A percentile compares a stretch with the other conserved stretches of the same genome.
phyloP scores from a whole-genome alignment of 2,797 vertebrate genomes.

The Spinus pinus region DNA sequence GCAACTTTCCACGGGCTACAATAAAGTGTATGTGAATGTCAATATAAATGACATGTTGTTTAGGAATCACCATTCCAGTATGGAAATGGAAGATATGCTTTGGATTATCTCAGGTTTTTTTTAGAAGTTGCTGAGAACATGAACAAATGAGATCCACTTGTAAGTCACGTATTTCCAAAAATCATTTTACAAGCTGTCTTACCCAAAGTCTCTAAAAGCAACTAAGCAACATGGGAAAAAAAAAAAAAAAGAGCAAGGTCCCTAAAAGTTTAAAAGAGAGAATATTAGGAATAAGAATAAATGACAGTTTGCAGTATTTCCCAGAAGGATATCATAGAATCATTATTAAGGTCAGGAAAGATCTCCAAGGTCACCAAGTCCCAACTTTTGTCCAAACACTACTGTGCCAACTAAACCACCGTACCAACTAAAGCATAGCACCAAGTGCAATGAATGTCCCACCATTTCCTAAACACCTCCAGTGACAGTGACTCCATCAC shows the following conservation, averaged over 20 bases:
- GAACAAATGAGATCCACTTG: not conserved
- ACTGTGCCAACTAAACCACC: not conserved
- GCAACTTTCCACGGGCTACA: not conserved
- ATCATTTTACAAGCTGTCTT: not conserved
- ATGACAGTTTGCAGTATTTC: not conserved
- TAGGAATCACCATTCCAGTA: not conserved
- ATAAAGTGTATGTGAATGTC: not conserved
- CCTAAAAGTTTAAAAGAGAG: not conserved
- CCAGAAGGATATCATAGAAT: not conserved
- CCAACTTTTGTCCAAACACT: not conserved
- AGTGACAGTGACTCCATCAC: not conserved
- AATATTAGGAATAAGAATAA: not conserved
- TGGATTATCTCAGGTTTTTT: accelerated
- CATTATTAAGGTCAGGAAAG: not conserved
- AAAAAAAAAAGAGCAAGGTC: not conserved
- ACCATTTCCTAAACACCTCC: not conserved
- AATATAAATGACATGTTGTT: not conserved
- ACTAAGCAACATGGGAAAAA: not conserved
- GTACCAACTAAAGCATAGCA: not conserved
- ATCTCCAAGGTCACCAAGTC: not conserved
- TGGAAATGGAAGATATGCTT: not conserved
- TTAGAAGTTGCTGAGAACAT: not conserved
- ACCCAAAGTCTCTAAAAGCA: not conserved
- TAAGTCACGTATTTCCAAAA: not conserved
- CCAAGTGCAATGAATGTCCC: not conserved